Evolutionary conservation across 2,113 vertebrate species (phyloP), one percentile per base, ranked within the genome.

Genomic region (Odontophorus gujanensis): DNA sequence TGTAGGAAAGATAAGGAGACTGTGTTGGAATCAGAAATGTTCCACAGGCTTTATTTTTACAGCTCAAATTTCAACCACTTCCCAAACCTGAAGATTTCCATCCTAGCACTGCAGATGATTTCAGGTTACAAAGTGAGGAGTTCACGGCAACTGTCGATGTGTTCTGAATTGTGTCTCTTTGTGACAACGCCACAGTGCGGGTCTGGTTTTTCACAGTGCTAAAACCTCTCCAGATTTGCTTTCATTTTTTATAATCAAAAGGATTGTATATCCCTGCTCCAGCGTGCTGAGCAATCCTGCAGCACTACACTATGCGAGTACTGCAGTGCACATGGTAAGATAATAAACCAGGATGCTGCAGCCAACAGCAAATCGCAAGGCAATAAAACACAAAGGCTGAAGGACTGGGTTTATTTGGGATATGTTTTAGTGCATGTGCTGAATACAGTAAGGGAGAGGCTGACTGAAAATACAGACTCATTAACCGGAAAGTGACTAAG

Each of bases 41-140:
- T 93, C 87, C 85, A 59, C 78, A 86, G 68, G 71, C 69, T 93
- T 85, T 81, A 80, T 85, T 84, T 86, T 90, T 84, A 45, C n/a
- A 43, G 53, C 63, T 58, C 65, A 38, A 59, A 85, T 93, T 68
- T 79, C 83, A 94, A 78, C 14, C 30, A 32, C 62, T 58, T 84
- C 81, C 68, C 78, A 68, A 68, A 89, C 43, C 26, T 40, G 4
- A 83, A 61, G 59, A 80, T 87, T 95, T 89, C 81, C 73, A 53
- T 74, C 4, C 1, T 21, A 57, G 51, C 0, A 0, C 57, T 58
- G 75, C 12, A 48, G 84, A 74, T 66, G 19, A 95, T 71, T 94
- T 83, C 85, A 73, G 45, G 73, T 75, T 89, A 85, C 50, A 74
- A 88, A 83, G 69, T 69, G 68, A 63, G 67, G 72, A 75, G 32